Evolutionary conservation across 1,140 invertebrate species (phyloP).

Genomic region (Meloidogyne hapla): DNA sequence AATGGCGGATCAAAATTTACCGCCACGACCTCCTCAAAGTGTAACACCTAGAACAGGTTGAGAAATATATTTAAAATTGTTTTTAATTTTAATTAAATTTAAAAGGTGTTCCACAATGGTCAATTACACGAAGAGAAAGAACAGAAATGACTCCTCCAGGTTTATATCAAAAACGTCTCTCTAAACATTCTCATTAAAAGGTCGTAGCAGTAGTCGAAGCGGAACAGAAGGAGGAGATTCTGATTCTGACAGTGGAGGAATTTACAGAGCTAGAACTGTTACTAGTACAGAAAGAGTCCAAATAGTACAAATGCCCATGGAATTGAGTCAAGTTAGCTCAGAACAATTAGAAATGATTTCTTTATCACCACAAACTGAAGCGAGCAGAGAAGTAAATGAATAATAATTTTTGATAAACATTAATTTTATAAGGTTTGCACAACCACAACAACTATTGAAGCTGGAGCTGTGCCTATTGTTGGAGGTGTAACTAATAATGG

Average conservation of each 20-base stretch:
- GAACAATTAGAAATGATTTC: constrained; percentile 29
- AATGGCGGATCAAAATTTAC: constrained; percentile 27
- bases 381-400: constrained; percentile 28
- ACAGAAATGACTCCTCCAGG: constrained; percentile 34
- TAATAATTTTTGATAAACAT: not conserved
- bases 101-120: constrained; percentile 33
- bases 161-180: too few relatives aligned
- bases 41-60: not conserved
- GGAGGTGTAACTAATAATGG: constrained; percentile 29
- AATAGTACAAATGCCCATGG: constrained; percentile 44
- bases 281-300: constrained; percentile 43
- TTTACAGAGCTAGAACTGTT: constrained; percentile 38
- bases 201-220: constrained; percentile 9
- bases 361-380: constrained; percentile 31
- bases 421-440: constrained; percentile 31
- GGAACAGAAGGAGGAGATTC: constrained; percentile 17
- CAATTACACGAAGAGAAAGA: constrained; percentile 31
- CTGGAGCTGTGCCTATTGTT: constrained; percentile 33
- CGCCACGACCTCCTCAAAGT: constrained; percentile 16
- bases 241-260: constrained; percentile 9
- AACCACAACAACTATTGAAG: constrained; percentile 42
- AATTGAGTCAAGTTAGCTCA: constrained; percentile 23
- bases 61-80: not conserved
- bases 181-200: too few relatives aligned
- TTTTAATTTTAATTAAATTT: not conserved